Conservation (phyloP, 2,888 invertebrate species). For the Nomada ferruginata region DNA sequence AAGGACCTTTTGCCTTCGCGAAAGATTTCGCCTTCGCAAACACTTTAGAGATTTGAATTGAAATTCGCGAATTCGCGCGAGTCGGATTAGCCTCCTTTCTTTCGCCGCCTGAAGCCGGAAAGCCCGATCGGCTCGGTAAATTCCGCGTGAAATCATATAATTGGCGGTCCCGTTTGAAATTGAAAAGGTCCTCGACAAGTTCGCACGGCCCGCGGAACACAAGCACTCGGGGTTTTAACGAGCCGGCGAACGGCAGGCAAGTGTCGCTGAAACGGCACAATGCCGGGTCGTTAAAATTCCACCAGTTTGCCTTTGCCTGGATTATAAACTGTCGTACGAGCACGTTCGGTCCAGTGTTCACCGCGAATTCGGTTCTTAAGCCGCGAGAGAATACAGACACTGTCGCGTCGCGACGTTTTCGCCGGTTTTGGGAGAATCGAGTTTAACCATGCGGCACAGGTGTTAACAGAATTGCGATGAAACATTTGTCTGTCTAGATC, state of each 20-base stretch:
- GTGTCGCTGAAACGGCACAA: slow-evolving; percentile 16
- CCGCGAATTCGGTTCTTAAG: background rate
- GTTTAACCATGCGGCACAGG: too few species aligned
- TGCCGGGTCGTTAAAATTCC: slow-evolving; percentile 22
- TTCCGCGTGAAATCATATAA: background rate
- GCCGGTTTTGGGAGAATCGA: background rate
- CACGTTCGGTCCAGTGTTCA: background rate
- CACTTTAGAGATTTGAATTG: too few species aligned
- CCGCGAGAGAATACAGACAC: too few species aligned
- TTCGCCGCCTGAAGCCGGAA: background rate
- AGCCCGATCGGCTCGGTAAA: background rate
- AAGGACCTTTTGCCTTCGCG: too few species aligned
- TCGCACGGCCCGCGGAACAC: background rate
- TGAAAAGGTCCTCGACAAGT: background rate
- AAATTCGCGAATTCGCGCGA: too few species aligned
- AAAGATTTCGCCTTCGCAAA: too few species aligned
- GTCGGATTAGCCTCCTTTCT: too few species aligned
- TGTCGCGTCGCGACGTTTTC: too few species aligned
- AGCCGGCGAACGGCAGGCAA: slow-evolving; percentile 7
- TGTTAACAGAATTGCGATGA: too few species aligned
- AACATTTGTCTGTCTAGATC: too few species aligned
- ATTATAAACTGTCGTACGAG: slow-evolving; percentile 8
- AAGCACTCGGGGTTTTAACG: slow-evolving; percentile 23
- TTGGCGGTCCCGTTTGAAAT: background rate
- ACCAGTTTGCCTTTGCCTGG: slow-evolving; percentile 1